A percentile compares a stretch with the other conserved stretches of the same genome.
Conservation (phyloP, 2,113 vertebrate genomes). For the Channa argus region DNA sequence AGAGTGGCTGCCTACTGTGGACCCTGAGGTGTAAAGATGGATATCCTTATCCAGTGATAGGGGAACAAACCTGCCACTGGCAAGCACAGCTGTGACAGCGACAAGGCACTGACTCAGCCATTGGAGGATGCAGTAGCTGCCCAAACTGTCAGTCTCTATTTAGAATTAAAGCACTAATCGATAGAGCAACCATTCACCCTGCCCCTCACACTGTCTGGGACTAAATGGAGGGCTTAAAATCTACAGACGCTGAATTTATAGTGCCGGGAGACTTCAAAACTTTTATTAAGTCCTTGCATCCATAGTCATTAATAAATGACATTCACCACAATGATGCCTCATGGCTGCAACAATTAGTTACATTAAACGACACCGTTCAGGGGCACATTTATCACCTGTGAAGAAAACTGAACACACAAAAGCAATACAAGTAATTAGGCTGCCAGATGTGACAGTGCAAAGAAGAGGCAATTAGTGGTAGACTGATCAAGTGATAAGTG, state of each 20-base stretch:
- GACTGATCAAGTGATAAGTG: slow-evolving; percentile 52
- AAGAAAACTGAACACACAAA: slow-evolving; percentile 48
- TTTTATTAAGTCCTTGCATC: background rate
- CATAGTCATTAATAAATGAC: slow-evolving; percentile 32
- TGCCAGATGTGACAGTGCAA: slow-evolving; percentile 53
- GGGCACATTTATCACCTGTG: slow-evolving; percentile 52
- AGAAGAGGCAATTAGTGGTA: slow-evolving; percentile 55
- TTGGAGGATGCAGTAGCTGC: slow-evolving; percentile 60
- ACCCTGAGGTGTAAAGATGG: slow-evolving; percentile 76
- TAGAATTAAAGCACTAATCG: slow-evolving; percentile 71
- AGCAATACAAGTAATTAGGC: slow-evolving; percentile 57
- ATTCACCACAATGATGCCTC: slow-evolving; percentile 20
- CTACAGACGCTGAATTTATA: slow-evolving; percentile 1
- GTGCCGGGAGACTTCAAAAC: slow-evolving; percentile 12
- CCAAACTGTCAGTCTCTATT: slow-evolving; percentile 66
- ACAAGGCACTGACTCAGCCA: slow-evolving; percentile 73
- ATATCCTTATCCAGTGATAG: slow-evolving; percentile 72
- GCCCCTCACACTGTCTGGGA: slow-evolving; percentile 12
- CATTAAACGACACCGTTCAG: slow-evolving; percentile 5
- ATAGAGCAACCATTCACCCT: slow-evolving; percentile 53
- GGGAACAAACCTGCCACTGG: slow-evolving; percentile 72
- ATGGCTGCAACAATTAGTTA: slow-evolving; percentile 39
- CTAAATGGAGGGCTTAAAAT: slow-evolving; percentile 1
- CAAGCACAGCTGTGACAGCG: slow-evolving; percentile 67
- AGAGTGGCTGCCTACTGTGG: slow-evolving; percentile 45